Percentiles rank a stretch among this genome's conserved stretches.
Evolutionary conservation across 2,113 vertebrate species (phyloP).

Genomic region (Myrmophylax atrothorax): DNA sequence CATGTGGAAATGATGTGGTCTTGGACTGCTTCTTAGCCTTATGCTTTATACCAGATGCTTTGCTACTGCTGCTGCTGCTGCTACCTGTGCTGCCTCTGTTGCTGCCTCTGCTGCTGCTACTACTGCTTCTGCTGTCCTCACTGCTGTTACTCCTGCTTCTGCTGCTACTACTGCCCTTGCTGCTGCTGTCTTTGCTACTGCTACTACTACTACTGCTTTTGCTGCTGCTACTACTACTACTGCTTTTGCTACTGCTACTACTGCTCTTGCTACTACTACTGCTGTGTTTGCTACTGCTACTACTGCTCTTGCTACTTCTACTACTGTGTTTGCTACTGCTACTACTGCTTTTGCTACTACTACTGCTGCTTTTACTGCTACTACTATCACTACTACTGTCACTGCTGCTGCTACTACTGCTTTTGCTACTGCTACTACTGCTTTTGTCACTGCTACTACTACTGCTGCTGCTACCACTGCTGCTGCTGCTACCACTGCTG

Average conservation of each 20-base stretch:
- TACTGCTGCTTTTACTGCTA: fast-evolving
- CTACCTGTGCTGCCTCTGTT: fast-evolving
- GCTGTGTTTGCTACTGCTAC: fast-evolving
- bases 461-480: fast-evolving
- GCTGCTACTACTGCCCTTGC: background rate
- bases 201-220: fast-evolving
- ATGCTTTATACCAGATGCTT: background rate
- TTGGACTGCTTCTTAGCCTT: background rate
- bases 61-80: fast-evolving
- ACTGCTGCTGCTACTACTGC: fast-evolving
- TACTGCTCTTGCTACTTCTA: fast-evolving
- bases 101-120: fast-evolving
- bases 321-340: fast-evolving
- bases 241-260: fast-evolving
- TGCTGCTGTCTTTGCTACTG: fast-evolving
- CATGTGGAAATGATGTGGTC: background rate
- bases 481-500: fast-evolving
- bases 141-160: background rate
- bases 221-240: fast-evolving
- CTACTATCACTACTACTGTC: fast-evolving
- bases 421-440: fast-evolving
- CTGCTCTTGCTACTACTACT: fast-evolving
- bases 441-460: fast-evolving
- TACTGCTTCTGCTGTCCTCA: fast-evolving
- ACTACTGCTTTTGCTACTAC: fast-evolving